Evolutionary conservation across 2,888 invertebrate species (phyloP).

Genomic region (Xestobium rufovillosum): DNA sequence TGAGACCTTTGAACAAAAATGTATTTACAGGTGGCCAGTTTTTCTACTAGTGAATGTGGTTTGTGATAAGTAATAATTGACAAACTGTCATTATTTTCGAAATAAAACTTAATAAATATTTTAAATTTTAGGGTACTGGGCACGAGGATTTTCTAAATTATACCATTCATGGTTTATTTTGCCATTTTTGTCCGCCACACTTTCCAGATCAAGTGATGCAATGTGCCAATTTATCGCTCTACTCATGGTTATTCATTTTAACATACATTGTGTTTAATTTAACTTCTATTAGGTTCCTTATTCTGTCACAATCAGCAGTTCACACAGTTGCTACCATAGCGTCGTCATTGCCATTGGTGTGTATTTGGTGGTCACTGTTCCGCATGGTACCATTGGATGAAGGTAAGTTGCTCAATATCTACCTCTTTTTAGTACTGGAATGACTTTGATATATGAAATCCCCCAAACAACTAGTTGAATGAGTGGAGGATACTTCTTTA

Average conservation of each 20-base stretch:
- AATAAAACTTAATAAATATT: too few relatives aligned
- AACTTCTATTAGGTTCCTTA: constrained; percentile 46
- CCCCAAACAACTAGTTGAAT: too few relatives aligned
- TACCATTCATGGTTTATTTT: constrained; percentile 36
- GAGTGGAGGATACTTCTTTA: too few relatives aligned
- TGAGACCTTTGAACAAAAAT: too few relatives aligned
- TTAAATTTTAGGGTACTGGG: constrained; percentile 25
- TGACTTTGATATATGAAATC: too few relatives aligned
- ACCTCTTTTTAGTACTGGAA: too few relatives aligned
- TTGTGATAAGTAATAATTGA: too few relatives aligned
- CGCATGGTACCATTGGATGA: constrained; percentile 42
- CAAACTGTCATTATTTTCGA: too few relatives aligned
- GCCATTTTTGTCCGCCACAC: constrained; percentile 35
- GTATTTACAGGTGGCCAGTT: too few relatives aligned
- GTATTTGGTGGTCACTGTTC: constrained; percentile 53
- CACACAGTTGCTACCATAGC: constrained; percentile 49
- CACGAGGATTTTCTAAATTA: constrained; percentile 36
- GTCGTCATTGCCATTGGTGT: constrained; percentile 48
- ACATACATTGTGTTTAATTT: constrained; percentile 45
- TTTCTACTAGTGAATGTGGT: too few relatives aligned
- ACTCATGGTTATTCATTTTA: constrained; percentile 47
- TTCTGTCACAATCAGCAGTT: constrained; percentile 50
- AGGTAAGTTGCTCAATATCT: too few relatives aligned
- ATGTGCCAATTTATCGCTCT: constrained; percentile 32
- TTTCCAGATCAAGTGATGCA: constrained; percentile 16